Evolutionary conservation across 2,888 invertebrate species (phyloP), one percentile per base, ranked within the genome.

Genomic region (Rhyacophila evoluta): DNA sequence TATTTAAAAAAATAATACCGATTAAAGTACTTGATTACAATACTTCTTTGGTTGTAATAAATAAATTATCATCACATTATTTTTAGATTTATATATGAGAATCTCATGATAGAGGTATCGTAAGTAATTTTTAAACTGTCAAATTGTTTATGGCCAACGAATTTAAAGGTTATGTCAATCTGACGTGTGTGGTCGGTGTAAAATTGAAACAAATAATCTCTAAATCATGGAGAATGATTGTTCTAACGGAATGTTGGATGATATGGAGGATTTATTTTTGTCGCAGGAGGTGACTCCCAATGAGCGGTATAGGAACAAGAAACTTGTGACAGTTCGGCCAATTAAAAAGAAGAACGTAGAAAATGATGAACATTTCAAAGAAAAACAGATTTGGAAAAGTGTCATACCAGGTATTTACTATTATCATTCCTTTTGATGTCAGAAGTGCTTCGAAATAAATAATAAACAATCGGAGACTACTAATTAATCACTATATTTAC

Each of bases 241-340:
- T 55, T 55, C 73, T 11, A 72, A 78, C n/a, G 74, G 79, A 55
- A 72, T 75, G 28, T 25, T 96, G 83, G 94, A 94, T 77, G 96
- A 96, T 87, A 96, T 96, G 81, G 96, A 96, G 87, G 96, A 96
- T 89, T 88, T 96, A 84, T 94, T 96, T 87, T 93, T 93, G 27
- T 91, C 94, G 0, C 94, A 95, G 83, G 95, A 95, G 85, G 92
- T 95, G 29, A 94, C 93, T 37, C 95, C 95, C 0, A 95, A 95
- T 84, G 93, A 95, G 83, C 89, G 95, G 82, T 95, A 95, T 84
- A 91, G 92, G 72, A 92, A 91, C 83, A 91, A 94, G 82, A 95
- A 93, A 84, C 90, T 88, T 85, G 93, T 95, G 0, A 94, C 91
- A 80, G 89, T 94, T 8, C 90, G 94, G 72, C 91, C 92, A 0